Percentiles rank a stretch among this genome's conserved stretches.
Evolutionary conservation across 1,140 invertebrate species (phyloP).

Genomic region (Anthonomus grandis): DNA sequence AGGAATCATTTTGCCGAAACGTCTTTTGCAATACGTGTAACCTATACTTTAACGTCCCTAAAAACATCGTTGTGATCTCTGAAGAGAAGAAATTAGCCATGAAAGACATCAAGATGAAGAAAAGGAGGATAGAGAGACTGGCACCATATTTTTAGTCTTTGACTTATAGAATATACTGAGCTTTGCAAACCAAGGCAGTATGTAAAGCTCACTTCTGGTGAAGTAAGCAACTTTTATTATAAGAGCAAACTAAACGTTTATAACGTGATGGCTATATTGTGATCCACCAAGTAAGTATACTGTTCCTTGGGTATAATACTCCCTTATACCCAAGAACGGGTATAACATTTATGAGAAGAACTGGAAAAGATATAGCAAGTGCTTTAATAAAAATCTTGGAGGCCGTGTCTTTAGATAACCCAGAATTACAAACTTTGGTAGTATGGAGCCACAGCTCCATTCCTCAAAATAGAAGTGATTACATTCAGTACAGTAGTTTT

Average conservation of each 20-base stretch:
- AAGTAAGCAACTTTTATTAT: constrained; percentile 28
- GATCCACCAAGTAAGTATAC: constrained; percentile 27
- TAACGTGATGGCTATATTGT: constrained; percentile 34
- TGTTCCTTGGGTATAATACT: constrained; percentile 35
- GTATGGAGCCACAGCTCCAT: no score
- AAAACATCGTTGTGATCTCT: constrained; percentile 30
- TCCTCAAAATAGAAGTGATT: no score
- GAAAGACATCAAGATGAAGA: constrained; percentile 11
- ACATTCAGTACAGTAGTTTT: no score
- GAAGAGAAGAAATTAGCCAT: no score
- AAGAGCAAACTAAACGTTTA: constrained; percentile 34
- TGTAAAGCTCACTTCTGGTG: no score
- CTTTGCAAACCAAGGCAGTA: no score
- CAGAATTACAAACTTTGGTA: constrained; percentile 21
- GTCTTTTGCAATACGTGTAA: background rate
- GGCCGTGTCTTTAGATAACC: constrained; percentile 23
- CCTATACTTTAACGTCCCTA: constrained; percentile 24
- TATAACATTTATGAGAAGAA: constrained; percentile 27
- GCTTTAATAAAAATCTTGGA: constrained; percentile 35
- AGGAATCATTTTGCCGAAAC: constrained; percentile 6
- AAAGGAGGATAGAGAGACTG: constrained; percentile 3
- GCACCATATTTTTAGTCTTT: no score
- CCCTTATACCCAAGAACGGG: no score
- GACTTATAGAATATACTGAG: constrained; percentile 34
- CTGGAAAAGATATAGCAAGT: constrained; percentile 37